Conservation (phyloP, 2,888 invertebrate species). For the Seira musarum region DNA sequence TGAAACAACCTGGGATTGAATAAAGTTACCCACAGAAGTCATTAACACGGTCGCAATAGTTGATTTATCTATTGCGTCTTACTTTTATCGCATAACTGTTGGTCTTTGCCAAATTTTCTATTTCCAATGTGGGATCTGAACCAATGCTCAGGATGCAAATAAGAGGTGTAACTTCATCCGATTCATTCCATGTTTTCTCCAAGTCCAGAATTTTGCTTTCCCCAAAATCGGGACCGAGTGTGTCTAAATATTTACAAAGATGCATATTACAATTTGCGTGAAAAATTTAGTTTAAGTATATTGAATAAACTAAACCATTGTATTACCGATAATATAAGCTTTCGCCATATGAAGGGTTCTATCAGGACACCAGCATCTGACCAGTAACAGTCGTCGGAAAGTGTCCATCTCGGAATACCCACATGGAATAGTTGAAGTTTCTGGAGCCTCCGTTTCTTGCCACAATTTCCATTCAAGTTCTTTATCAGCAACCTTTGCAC, state of each 20-base stretch:
- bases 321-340: slow-evolving; percentile 86
- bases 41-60: slow-evolving; percentile 67
- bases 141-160: slow-evolving; percentile 95
- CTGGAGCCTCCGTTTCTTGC: slow-evolving; percentile 95
- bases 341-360: slow-evolving; percentile 94
- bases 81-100: slow-evolving; percentile 76
- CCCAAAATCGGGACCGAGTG: slow-evolving; percentile 88
- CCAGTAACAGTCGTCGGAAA: slow-evolving; percentile 87
- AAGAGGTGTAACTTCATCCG: slow-evolving; percentile 89
- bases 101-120: slow-evolving; percentile 87
- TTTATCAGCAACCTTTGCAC: slow-evolving; percentile 80
- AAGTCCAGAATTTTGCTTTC: slow-evolving; percentile 94
- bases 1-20: slow-evolving; percentile 87
- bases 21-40: neutral
- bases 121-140: slow-evolving; percentile 97
- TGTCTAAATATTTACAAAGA: slow-evolving; percentile 75
- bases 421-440: slow-evolving; percentile 91
- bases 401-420: slow-evolving; percentile 91
- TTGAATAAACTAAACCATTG: slow-evolving; percentile 29
- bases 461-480: slow-evolving; percentile 92
- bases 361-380: slow-evolving; percentile 96
- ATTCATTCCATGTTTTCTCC: slow-evolving; percentile 90
- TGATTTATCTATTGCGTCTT: slow-evolving; percentile 1
- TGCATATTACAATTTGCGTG: neutral
- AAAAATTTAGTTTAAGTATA: slow-evolving; percentile 19